A percentile compares a stretch with the other conserved stretches of the same genome.
Evolutionary conservation across 2,113 vertebrate genomes (phyloP).

Genomic region (Myotis lucifugus): DNA sequence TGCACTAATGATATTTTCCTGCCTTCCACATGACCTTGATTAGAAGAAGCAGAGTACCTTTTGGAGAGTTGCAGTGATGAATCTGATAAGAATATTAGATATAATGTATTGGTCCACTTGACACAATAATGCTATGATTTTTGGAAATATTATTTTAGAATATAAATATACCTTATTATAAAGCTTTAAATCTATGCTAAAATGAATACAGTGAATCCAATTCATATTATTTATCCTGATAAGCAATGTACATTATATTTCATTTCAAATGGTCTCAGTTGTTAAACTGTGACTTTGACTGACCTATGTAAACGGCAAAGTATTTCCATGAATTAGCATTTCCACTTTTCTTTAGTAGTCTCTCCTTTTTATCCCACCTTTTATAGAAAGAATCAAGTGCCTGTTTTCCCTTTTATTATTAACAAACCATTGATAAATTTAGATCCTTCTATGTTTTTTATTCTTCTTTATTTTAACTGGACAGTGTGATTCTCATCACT

Average conservation of each 20-base stretch:
- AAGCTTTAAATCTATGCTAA: neutral
- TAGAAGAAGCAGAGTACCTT: neutral
- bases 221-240: neutral
- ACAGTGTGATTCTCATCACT: neutral
- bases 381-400: neutral
- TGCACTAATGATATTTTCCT: neutral
- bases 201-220: neutral
- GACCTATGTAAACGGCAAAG: neutral
- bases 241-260: neutral
- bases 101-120: neutral
- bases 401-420: neutral
- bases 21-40: neutral
- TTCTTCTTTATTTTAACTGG: constrained; percentile 4
- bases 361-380: neutral
- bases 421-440: neutral
- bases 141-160: neutral
- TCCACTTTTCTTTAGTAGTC: neutral
- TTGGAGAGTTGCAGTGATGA: neutral
- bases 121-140: neutral
- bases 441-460: neutral
- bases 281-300: neutral
- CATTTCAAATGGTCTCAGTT: neutral
- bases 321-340: neutral
- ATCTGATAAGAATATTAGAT: neutral
- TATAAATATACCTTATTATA: neutral